phyloP scores from a whole-genome alignment of 2,113 vertebrate genomes.

The Sprattus sprattus region DNA sequence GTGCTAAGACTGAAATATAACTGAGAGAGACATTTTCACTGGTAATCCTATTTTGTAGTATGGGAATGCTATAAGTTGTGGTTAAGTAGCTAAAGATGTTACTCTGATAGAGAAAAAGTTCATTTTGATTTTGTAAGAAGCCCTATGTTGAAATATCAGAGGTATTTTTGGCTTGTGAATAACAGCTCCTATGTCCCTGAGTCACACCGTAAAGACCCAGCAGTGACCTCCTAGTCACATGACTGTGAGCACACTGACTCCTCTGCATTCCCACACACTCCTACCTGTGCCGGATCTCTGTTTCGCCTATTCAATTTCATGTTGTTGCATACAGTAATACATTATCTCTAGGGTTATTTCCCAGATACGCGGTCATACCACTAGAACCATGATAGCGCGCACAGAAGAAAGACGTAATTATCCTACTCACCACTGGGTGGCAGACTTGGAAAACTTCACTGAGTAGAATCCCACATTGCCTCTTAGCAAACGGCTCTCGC shows the following conservation, averaged over 20 bases:
- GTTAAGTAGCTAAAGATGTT: too few species aligned
- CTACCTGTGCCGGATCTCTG: background rate
- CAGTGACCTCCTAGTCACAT: background rate
- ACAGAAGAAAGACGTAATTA: background rate
- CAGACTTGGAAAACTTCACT: conserved; percentile 90
- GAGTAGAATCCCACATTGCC: conserved; percentile 84
- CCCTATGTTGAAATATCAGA: background rate
- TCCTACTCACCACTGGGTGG: conserved; percentile 90
- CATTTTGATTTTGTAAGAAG: background rate
- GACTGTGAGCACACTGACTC: background rate
- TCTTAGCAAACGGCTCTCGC: conserved; percentile 90
- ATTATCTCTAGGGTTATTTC: background rate
- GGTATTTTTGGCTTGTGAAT: background rate
- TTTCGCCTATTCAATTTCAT: background rate
- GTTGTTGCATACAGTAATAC: background rate
- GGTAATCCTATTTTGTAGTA: too few species aligned
- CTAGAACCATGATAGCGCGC: too few species aligned
- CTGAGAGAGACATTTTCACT: too few species aligned
- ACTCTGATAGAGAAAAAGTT: background rate
- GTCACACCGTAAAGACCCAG: background rate
- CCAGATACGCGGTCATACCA: conserved; percentile 2
- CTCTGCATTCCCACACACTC: background rate
- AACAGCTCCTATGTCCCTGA: background rate
- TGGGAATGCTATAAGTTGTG: background rate
- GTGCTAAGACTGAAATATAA: too few species aligned